Evolutionary conservation across 2,888 invertebrate species (phyloP), one percentile per base, ranked within the genome.

Genomic region (Metellina segmentata): DNA sequence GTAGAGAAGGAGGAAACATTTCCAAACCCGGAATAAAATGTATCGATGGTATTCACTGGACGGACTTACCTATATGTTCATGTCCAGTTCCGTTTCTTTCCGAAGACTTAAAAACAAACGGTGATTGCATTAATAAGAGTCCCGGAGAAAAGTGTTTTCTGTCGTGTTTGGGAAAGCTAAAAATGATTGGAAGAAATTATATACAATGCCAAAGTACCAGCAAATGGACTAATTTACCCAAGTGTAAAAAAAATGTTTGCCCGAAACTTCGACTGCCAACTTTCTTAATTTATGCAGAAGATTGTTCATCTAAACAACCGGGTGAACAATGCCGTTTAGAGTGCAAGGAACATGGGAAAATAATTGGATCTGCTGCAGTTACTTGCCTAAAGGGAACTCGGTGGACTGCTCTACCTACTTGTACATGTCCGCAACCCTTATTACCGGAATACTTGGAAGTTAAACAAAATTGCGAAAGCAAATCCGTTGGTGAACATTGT

Each of bases 11-110:
- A 48, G 91, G 87, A 0, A 48, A 69, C 0, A 20, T 19, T 13
- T 61, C 61, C 11, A 61, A 61, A 61, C 61, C 61, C 11, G 61
- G 11, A 61, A 87, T 91, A 13, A 53, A 61, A 34, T 91, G 91
- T n/a, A 9, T 78, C 7, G 53, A 74, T 20, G 74, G 48, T 11
- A 53, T 2, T 0, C 34, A 70, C 19, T 86, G 90, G 86, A 86
- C 52, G 7, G 7, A 34, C 0, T 16, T 77, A 0, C 90, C 90
- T 8, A 53, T 53, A 0, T 87, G 87, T 9, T 6, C 71, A 8
- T 87, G 87, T 53, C 87, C 87, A 1, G 7, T 11, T 16, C 87
- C 87, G 0, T 7, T 7, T n/a, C 51, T 87, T 4, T 48, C 49
- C 7, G 51, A 52, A 48, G 81, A 53, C 8, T 8, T 81, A n/a